Base-by-base conservation (phyloP, 2,888 invertebrate species). In the Epistrophe eligans region DNA sequence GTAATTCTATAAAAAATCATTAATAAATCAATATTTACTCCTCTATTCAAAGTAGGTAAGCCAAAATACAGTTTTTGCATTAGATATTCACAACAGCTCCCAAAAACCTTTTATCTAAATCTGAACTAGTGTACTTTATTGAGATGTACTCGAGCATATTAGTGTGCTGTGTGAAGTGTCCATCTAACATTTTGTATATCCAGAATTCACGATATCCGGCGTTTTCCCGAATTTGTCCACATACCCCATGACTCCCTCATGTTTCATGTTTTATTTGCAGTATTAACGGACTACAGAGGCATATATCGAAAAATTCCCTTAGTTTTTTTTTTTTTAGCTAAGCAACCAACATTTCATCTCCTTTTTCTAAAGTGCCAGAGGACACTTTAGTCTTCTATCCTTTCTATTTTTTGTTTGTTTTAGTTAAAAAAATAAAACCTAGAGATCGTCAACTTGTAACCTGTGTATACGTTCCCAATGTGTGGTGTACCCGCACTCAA, bases 401-500 rank as follows among this genome's bases (percentile, higher is more conserved):
- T 38, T 43, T 35, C 13, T 13, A 9, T 19, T 62, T 40, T 70
- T 15, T 38, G 32, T 67, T 50, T 55, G 38, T 28, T 35, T 6
- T 32, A 1, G n/a, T 52, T 48, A 35, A 38, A 19, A 38, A 60
- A 40, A 8, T 40, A 60, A 45, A 58, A 50, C 62, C 43, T 52
- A 50, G 64, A 87, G 79, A 82, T 87, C 83, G 79, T 67, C 87
- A 87, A 87, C 76, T 87, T 83, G 79, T 83, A 87, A 87, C 83
- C 83, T 87, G 83, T 87, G 87, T 87, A 79, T 83, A 83, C 81
- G 82, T 83, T 64, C 71, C 79, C 79, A 83, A 74, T 83, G 87
- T 87, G 87, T 87, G 87, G 87, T 87, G 67, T 87, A 79, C 87
- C 87, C 87, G 79, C 83, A 79, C 87, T 87, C 87, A 87, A 79